Evolutionary conservation across 2,113 vertebrate genomes (phyloP).

Genomic region (Manacus vitellinus): DNA sequence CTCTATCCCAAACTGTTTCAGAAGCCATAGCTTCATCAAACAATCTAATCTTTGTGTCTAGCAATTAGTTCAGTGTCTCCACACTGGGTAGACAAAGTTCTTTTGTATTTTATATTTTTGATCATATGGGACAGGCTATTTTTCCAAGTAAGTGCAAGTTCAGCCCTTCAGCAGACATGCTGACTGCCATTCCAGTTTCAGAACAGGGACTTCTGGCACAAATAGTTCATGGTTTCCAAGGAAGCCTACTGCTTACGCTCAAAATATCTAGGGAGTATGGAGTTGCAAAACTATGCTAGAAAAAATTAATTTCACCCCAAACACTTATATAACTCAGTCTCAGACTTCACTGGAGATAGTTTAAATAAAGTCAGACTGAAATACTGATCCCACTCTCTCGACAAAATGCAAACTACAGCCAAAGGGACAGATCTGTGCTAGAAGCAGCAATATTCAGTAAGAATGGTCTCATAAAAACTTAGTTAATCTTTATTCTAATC

Average conservation of each 20-base stretch:
- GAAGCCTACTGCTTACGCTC: background rate
- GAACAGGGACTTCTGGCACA: background rate
- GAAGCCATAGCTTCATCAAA: background rate
- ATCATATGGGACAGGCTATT: background rate
- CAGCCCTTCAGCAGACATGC: background rate
- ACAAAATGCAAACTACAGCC: background rate
- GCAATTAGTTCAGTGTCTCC: background rate
- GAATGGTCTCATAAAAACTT: background rate
- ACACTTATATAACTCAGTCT: background rate
- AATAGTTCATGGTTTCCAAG: slow-evolving; percentile 18
- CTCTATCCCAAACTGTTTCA: background rate
- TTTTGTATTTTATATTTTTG: background rate
- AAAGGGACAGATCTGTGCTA: background rate
- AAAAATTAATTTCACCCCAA: slow-evolving; percentile 9
- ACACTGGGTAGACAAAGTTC: background rate
- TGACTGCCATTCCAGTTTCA: background rate
- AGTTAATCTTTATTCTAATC: background rate
- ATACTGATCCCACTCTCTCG: background rate
- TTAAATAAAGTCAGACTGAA: background rate
- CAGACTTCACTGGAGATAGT: background rate
- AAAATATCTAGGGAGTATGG: slow-evolving; percentile 9
- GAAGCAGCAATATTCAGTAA: background rate
- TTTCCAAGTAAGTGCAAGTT: background rate
- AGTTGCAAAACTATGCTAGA: background rate
- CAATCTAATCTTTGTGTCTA: background rate